A percentile compares a stretch with the other conserved stretches of the same genome.
Conservation (phyloP, 2,888 invertebrate species). For the Pandemis heparana region DNA sequence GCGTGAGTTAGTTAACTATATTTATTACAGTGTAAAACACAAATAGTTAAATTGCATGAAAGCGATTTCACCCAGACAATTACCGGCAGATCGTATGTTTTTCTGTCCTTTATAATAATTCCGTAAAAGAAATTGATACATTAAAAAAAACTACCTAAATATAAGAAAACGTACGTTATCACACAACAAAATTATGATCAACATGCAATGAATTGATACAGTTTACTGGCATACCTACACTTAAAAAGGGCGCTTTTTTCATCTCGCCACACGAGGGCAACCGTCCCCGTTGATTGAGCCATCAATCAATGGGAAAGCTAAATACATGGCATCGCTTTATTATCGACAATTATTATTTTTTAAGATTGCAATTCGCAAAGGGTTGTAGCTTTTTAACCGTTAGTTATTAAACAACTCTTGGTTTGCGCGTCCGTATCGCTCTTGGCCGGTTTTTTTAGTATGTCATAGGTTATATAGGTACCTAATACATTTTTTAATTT, state of each 20-base stretch:
- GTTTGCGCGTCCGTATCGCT: too few species aligned
- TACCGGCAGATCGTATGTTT: neutral
- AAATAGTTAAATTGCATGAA: neutral
- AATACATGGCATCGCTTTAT: too few species aligned
- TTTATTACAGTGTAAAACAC: neutral
- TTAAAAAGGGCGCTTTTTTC: neutral
- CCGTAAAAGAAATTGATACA: neutral
- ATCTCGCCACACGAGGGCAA: neutral
- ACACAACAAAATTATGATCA: neutral
- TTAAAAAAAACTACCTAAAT: neutral
- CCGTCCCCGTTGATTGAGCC: too few species aligned
- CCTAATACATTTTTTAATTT: too few species aligned
- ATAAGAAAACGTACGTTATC: neutral
- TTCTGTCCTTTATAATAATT: neutral
- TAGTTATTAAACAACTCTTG: too few species aligned
- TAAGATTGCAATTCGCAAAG: too few species aligned
- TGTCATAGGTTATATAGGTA: too few species aligned
- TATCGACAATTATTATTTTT: too few species aligned
- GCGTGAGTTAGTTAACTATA: too few species aligned
- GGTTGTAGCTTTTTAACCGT: too few species aligned
- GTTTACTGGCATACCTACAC: neutral
- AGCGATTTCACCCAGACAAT: neutral
- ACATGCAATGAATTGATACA: neutral
- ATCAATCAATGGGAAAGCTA: too few species aligned
- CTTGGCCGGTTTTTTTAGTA: too few species aligned